These are phyloP conservation scores for Drosophila asahinai DNA, from an alignment of 1,140 invertebrate genomes.

Conservation along the genomic window DNA sequence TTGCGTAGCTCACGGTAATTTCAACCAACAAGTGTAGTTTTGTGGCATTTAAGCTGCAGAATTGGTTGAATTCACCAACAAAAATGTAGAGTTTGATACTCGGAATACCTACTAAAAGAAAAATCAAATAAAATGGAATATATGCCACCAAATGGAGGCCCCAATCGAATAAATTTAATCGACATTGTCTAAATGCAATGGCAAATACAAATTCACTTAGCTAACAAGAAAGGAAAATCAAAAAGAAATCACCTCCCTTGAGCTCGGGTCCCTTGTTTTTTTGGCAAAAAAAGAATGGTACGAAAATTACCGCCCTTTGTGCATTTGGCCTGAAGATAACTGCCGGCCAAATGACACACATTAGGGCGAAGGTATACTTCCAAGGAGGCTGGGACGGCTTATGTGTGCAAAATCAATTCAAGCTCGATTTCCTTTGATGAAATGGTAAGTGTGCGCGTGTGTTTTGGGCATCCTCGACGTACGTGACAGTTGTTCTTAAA, in stretches of 20 bases:
- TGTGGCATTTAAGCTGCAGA: too few species aligned
- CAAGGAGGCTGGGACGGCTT: constrained; percentile 10
- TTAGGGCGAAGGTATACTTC: constrained; percentile 60
- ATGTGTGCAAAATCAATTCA: constrained; percentile 71
- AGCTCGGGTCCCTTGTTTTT: neutral
- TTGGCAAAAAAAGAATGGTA: constrained; percentile 21
- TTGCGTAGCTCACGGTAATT: too few species aligned
- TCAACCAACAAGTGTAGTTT: too few species aligned
- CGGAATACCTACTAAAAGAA: constrained; percentile 17
- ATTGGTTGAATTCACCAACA: too few species aligned
- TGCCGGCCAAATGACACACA: constrained; percentile 71
- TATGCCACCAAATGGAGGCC: constrained; percentile 9
- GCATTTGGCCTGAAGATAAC: constrained; percentile 66
- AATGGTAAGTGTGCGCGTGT: constrained; percentile 49
- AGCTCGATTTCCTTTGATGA: constrained; percentile 77
- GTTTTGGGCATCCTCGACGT: constrained; percentile 24
- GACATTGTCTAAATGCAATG: constrained; percentile 56
- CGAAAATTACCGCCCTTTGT: constrained; percentile 68
- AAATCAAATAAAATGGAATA: constrained; percentile 42
- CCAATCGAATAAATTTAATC: constrained; percentile 48
- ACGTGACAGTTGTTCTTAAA: constrained; percentile 71
- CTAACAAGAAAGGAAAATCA: constrained; percentile 40
- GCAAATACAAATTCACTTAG: constrained; percentile 69
- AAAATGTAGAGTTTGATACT: constrained; percentile 2
- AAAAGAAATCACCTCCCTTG: constrained; percentile 5